Percentiles rank a stretch among this genome's conserved stretches.
Evolutionary conservation across 2,113 vertebrate genomes (phyloP).

Genomic region (Azemiops feae): DNA sequence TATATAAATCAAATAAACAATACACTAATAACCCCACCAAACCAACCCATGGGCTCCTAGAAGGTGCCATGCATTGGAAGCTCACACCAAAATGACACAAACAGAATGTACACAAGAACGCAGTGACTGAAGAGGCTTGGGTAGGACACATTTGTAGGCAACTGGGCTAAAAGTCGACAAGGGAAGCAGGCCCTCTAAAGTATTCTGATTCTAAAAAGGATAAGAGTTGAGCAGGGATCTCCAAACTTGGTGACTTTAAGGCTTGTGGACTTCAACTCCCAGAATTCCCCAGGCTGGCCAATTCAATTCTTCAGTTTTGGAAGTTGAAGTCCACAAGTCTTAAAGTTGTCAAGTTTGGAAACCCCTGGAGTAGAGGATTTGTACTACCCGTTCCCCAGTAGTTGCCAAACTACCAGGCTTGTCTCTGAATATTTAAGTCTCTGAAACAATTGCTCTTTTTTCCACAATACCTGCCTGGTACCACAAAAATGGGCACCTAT

Average conservation of each 20-base stretch:
- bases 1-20: not conserved
- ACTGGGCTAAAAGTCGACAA: not conserved
- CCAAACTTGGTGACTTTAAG: not conserved
- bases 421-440: not conserved
- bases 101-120: not conserved
- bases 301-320: not conserved
- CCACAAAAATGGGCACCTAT: not conserved
- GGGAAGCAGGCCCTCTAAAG: not conserved
- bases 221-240: no score
- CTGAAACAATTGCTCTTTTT: not conserved
- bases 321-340: not conserved
- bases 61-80: not conserved
- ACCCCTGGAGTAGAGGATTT: not conserved
- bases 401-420: not conserved
- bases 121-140: not conserved
- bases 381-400: not conserved
- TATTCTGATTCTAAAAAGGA: not conserved
- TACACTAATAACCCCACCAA: not conserved
- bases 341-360: not conserved
- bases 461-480: no score
- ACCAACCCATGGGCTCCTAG: not conserved
- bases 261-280: not conserved
- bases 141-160: not conserved
- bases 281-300: not conserved
- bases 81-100: not conserved